These are phyloP conservation scores for Drosophila melanogaster DNA, from an alignment of 1,140 invertebrate species.

Conservation along the genomic window DNA sequence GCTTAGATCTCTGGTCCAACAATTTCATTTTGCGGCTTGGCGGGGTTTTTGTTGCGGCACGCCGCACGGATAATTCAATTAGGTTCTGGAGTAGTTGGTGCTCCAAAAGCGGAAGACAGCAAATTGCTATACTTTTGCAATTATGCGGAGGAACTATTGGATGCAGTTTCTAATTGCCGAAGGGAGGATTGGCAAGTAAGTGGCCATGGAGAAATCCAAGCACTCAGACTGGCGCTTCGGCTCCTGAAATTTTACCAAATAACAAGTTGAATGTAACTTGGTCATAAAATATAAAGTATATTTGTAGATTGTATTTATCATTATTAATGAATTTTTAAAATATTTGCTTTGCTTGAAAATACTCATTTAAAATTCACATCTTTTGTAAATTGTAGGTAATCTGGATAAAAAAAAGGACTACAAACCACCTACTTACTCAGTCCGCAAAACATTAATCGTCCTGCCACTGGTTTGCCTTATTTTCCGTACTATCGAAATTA, in stretches of 20 bases:
- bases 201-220: slow-evolving; percentile 1
- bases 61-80: slow-evolving; percentile 73
- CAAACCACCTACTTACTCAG: too few species aligned
- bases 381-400: too few species aligned
- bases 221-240: not conserved
- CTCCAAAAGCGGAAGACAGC: slow-evolving; percentile 47
- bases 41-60: slow-evolving; percentile 32
- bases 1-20: slow-evolving; percentile 21
- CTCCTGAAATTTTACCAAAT: too few species aligned
- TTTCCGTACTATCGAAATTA: not conserved
- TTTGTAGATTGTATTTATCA: too few species aligned
- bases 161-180: slow-evolving; percentile 32
- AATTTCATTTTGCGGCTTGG: slow-evolving; percentile 62
- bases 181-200: slow-evolving; percentile 1
- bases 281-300: too few species aligned
- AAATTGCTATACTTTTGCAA: slow-evolving; percentile 78
- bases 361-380: too few species aligned
- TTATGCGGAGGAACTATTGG: slow-evolving; percentile 58
- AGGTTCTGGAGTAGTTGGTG: slow-evolving; percentile 57
- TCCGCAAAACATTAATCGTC: too few species aligned
- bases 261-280: too few species aligned
- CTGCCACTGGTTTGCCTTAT: not conserved
- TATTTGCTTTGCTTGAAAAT: too few species aligned
- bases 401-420: too few species aligned
- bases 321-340: too few species aligned